Evolutionary conservation across 2,113 vertebrate species (phyloP).

Genomic region (Anolis sagrei): DNA sequence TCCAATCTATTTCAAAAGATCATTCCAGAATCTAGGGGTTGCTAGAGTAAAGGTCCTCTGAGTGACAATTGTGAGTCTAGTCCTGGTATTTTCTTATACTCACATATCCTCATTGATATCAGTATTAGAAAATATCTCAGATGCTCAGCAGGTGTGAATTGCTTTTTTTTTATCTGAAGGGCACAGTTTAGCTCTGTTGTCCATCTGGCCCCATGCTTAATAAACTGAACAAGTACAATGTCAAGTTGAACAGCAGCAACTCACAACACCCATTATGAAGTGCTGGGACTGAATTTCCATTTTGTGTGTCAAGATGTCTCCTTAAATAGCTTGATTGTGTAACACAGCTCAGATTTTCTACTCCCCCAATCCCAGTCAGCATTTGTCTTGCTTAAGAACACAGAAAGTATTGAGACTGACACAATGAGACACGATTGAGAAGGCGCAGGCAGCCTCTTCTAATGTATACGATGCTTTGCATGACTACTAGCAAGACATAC

Average conservation of each 20-base stretch:
- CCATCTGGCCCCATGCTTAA: background rate
- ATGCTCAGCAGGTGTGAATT: background rate
- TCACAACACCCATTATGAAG: background rate
- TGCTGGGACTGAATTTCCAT: conserved; percentile 3
- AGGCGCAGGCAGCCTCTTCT: conserved; percentile 17
- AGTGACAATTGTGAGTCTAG: too few relatives aligned
- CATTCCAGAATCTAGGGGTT: too few relatives aligned
- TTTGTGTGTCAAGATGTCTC: background rate
- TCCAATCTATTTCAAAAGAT: too few relatives aligned
- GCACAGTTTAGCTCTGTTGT: background rate
- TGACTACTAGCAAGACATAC: conserved; percentile 24
- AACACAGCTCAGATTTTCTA: conserved; percentile 11
- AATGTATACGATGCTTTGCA: conserved; percentile 21
- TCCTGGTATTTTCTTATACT: background rate
- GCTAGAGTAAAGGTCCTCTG: too few relatives aligned
- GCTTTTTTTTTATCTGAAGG: background rate
- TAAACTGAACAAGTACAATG: background rate
- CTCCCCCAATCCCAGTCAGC: background rate
- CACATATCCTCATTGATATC: background rate
- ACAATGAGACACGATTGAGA: conserved; percentile 27
- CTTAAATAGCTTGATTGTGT: conserved; percentile 37
- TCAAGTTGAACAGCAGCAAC: background rate
- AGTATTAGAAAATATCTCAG: background rate
- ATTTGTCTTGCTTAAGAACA: conserved; percentile 6
- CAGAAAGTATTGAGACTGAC: conserved; percentile 30